Evolutionary conservation across 2,113 vertebrate genomes (phyloP).

Genomic region (Eolophus roseicapilla): DNA sequence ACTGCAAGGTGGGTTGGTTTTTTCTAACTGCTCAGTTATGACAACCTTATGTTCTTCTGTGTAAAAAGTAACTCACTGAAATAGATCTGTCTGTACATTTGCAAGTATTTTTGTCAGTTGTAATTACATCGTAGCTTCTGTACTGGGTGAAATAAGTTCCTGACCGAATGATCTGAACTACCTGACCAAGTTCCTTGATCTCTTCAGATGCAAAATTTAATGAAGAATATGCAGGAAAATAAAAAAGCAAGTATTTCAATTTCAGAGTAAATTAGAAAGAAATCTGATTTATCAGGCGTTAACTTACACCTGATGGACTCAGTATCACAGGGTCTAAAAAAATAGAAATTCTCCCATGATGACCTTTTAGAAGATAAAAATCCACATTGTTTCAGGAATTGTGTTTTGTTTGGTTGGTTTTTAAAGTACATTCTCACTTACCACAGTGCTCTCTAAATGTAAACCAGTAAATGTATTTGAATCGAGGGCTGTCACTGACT

Average conservation of each 20-base stretch:
- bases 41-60: neutral
- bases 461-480: neutral
- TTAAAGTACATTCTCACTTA: neutral
- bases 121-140: neutral
- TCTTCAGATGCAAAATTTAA: neutral
- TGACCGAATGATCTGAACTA: neutral
- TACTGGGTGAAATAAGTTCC: neutral
- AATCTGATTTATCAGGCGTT: neutral
- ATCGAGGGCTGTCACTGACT: neutral
- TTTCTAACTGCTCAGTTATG: neutral
- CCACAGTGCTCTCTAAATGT: neutral
- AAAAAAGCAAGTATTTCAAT: neutral
- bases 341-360: neutral
- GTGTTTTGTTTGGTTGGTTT: neutral
- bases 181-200: neutral
- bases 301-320: neutral
- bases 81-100: neutral
- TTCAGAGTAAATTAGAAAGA: neutral
- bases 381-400: neutral
- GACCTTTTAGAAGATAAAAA: neutral
- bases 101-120: neutral
- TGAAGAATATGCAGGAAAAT: neutral
- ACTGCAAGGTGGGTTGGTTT: neutral
- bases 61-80: neutral
- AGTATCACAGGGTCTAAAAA: neutral